These are phyloP conservation scores for Ridgeia piscesae DNA, from an alignment of 1,140 invertebrate species.

Conservation along the genomic window DNA sequence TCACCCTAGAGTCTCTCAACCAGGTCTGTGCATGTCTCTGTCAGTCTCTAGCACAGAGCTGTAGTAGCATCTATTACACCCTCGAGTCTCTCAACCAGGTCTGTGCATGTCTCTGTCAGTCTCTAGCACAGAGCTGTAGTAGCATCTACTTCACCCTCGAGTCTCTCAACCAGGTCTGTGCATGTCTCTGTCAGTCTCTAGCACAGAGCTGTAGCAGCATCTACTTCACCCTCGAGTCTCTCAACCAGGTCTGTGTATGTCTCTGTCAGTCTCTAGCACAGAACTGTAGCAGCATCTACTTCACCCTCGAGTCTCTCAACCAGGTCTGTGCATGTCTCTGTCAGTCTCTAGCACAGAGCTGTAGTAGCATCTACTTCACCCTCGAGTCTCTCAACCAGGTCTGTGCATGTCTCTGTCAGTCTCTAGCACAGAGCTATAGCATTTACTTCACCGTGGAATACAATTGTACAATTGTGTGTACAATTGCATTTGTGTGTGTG, in stretches of 20 bases:
- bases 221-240: conserved; percentile 96
- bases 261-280: conserved; percentile 89
- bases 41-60: conserved; percentile 92
- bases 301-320: conserved; percentile 94
- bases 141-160: conserved; percentile 99
- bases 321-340: too few relatives aligned
- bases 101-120: too few relatives aligned
- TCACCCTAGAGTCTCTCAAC: conserved; percentile 94
- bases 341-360: conserved; percentile 92
- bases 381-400: conserved; percentile 91
- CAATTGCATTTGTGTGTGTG: too few relatives aligned
- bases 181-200: too few relatives aligned
- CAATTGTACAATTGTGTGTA: not conserved
- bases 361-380: conserved; percentile 98
- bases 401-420: too few relatives aligned
- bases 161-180: conserved; percentile 85
- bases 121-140: conserved; percentile 92
- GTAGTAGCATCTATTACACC: conserved; percentile 98
- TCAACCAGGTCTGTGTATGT: conserved; percentile 89
- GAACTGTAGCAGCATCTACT: conserved; percentile 98
- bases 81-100: conserved; percentile 91
- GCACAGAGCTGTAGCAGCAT: conserved; percentile 97
- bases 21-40: too few relatives aligned
- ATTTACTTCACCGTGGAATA: conserved; percentile 87
- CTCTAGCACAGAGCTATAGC: conserved; percentile 92